These are phyloP conservation scores for Tricholaema leucomelas DNA, from an alignment of 2,113 vertebrate genomes.

Conservation along the genomic window DNA sequence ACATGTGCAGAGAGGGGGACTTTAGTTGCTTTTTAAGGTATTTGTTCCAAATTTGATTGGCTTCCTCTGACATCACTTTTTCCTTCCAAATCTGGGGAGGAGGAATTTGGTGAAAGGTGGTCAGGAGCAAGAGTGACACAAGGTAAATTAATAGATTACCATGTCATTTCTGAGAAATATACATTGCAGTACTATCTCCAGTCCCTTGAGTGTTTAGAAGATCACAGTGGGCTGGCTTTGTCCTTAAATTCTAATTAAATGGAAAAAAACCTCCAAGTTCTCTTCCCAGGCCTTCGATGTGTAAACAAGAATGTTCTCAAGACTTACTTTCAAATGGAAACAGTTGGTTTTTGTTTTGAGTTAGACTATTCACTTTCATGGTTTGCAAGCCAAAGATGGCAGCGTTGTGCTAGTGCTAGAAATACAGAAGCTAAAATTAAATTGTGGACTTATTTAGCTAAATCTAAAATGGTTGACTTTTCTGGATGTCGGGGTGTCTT, in stretches of 20 bases:
- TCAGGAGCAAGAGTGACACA: neutral
- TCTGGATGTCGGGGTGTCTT: neutral
- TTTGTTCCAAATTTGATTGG: neutral
- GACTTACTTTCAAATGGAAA: neutral
- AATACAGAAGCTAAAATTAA: neutral
- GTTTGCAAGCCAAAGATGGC: slow-evolving; percentile 21
- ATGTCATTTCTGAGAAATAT: neutral
- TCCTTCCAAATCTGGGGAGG: neutral
- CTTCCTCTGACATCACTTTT: neutral
- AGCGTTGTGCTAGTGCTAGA: neutral
- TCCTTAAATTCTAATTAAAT: slow-evolving; percentile 29
- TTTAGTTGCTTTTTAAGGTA: neutral
- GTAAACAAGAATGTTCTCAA: slow-evolving; percentile 7
- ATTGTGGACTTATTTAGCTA: neutral
- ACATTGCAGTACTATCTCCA: neutral
- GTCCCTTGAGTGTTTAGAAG: neutral
- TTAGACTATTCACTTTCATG: slow-evolving; percentile 18
- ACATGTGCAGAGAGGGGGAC: neutral
- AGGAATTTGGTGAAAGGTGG: neutral
- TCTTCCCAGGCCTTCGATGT: neutral
- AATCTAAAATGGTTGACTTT: neutral
- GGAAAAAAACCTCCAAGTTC: neutral
- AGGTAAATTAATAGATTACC: neutral
- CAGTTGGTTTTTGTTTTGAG: neutral
- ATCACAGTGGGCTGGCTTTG: slow-evolving; percentile 10